A percentile compares a stretch with the other conserved stretches of the same genome.
Evolutionary conservation across 2,113 vertebrate species (phyloP).

Genomic region (Pan paniscus): DNA sequence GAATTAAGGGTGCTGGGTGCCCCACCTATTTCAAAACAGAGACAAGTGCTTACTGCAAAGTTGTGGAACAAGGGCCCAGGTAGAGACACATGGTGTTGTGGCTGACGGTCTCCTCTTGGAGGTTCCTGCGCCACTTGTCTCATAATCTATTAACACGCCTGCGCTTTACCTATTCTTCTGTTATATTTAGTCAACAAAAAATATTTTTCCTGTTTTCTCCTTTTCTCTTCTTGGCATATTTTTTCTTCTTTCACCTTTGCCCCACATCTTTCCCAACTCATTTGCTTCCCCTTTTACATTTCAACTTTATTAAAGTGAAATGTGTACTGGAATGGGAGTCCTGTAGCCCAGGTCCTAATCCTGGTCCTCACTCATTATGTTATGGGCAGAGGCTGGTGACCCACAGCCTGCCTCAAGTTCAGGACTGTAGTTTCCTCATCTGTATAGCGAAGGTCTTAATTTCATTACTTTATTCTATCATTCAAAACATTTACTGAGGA

Average conservation of each 20-base stretch:
- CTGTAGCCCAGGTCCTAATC: background rate
- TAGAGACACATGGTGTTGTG: background rate
- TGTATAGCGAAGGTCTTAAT: background rate
- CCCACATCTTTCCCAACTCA: background rate
- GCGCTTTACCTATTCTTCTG: background rate
- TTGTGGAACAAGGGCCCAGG: background rate
- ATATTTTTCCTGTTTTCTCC: background rate
- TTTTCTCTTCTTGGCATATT: background rate
- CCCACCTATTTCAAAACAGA: no score
- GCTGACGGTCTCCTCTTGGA: background rate
- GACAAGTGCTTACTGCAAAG: rapidly evolving
- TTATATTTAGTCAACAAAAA: background rate
- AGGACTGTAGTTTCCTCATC: background rate
- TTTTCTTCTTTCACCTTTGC: background rate
- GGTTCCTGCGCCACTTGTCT: no score
- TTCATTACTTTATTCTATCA: background rate
- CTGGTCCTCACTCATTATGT: background rate
- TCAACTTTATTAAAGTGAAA: background rate
- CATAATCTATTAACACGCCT: rapidly evolving
- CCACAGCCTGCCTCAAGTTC: background rate
- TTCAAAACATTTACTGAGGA: background rate
- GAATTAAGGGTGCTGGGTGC: background rate
- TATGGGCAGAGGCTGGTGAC: no score
- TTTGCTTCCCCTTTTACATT: background rate
- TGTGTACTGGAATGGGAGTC: background rate